A percentile compares a stretch with the other conserved stretches of the same genome.
Evolutionary conservation across 30 jellyfish, hydroid and myxozoan genomes (phyloP).

Genomic region (Chrysaora quinquecirrha): DNA sequence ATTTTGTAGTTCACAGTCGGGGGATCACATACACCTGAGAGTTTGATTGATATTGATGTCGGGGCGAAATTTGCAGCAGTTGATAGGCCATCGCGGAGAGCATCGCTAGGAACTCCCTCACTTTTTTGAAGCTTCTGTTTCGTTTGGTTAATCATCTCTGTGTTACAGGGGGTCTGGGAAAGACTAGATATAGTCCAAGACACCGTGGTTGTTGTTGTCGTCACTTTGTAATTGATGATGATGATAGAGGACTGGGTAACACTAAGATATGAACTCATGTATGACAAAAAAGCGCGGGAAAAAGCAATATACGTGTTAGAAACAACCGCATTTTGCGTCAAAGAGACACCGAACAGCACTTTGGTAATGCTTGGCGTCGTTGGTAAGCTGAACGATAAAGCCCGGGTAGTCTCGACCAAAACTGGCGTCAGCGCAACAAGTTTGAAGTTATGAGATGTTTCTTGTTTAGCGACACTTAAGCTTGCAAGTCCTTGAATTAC

Average conservation of each 20-base stretch:
- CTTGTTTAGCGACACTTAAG: neutral
- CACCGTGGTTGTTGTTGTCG: conserved; percentile 19
- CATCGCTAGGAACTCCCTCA: conserved; percentile 25
- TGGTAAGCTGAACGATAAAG: conserved; percentile 10
- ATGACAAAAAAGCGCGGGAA: conserved; percentile 24
- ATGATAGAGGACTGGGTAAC: conserved; percentile 16
- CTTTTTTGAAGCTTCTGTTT: conserved; percentile 12
- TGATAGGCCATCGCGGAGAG: conserved; percentile 18
- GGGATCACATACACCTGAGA: conserved; percentile 53
- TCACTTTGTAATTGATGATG: neutral
- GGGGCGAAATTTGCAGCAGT: conserved; percentile 28
- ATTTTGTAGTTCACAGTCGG: conserved; percentile 68
- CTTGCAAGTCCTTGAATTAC: conserved; percentile 36
- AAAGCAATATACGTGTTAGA: conserved; percentile 30
- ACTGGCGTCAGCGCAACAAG: conserved; percentile 65
- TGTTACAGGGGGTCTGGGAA: conserved; percentile 43
- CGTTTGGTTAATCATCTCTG: conserved; percentile 15
- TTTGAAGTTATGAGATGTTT: conserved; percentile 19
- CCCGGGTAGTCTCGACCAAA: conserved; percentile 32
- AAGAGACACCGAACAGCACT: conserved; percentile 17
- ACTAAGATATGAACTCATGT: conserved; percentile 53
- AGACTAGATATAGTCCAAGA: conserved; percentile 40
- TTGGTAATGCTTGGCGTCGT: neutral
- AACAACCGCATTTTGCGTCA: conserved; percentile 25
- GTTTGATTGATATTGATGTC: conserved; percentile 16